Conservation (phyloP, 2,797 vertebrate species). For the Hipposideros larvatus region DNA sequence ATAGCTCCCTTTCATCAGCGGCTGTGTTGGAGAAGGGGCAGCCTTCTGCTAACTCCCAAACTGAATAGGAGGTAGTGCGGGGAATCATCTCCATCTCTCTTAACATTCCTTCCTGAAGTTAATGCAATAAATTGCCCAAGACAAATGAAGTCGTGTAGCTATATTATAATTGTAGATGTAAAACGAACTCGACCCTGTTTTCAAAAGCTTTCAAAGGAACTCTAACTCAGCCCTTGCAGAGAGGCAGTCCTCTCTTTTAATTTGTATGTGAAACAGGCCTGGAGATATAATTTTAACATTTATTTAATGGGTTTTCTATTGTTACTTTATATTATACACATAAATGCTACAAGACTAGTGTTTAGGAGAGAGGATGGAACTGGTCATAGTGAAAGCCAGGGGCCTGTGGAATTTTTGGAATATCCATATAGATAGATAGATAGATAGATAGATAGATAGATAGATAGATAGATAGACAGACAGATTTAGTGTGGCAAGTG, state of each 20-base stretch:
- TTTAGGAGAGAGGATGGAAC: background rate
- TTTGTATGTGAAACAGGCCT: background rate
- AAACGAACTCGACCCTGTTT: conserved; percentile 57
- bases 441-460: no score
- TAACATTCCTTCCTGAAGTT: conserved; percentile 59
- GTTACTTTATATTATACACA: background rate
- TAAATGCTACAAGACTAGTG: background rate
- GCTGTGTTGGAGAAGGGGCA: background rate
- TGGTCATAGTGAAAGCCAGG: background rate
- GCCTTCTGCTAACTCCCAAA: conserved; percentile 50
- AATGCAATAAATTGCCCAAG: conserved; percentile 74
- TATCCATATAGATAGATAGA: no score
- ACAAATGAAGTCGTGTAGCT: conserved; percentile 58
- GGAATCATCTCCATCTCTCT: conserved; percentile 45
- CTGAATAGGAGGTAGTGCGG: conserved; percentile 54
- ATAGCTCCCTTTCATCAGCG: conserved; percentile 51
- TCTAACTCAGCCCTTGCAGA: conserved; percentile 23
- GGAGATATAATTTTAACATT: background rate
- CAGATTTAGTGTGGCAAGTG: background rate
- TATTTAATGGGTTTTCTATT: background rate
- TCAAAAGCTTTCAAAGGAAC: conserved; percentile 63
- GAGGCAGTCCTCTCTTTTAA: background rate
- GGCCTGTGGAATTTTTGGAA: background rate
- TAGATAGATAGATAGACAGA: no score
- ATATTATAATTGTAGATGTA: conserved; percentile 34